A percentile compares a stretch with the other conserved stretches of the same genome.
Evolutionary conservation across 2,888 invertebrate species (phyloP).

Genomic region (Melinaea marsaeus): DNA sequence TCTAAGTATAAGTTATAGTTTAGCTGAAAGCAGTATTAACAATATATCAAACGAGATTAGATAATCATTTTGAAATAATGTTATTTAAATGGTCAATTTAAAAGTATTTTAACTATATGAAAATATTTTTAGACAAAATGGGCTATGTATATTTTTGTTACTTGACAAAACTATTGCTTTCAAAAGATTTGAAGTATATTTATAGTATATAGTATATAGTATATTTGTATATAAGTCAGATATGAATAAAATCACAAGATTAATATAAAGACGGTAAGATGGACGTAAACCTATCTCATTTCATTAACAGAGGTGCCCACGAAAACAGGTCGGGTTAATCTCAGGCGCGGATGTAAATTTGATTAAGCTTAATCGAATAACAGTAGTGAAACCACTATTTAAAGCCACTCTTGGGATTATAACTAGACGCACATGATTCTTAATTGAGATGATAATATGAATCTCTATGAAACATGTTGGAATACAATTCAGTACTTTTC

Average conservation of each 20-base stretch:
- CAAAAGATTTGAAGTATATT: too few relatives aligned
- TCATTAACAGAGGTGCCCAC: conserved; percentile 24
- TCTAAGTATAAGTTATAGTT: too few relatives aligned
- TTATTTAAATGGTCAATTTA: too few relatives aligned
- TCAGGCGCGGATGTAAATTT: conserved; percentile 35
- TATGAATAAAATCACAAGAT: conserved; percentile 2
- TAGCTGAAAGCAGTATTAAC: too few relatives aligned
- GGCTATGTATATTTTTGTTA: too few relatives aligned
- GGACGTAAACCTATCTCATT: conserved; percentile 26
- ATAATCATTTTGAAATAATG: too few relatives aligned
- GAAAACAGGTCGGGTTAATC: conserved; percentile 32
- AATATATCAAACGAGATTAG: too few relatives aligned
- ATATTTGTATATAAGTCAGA: neutral
- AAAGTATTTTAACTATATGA: too few relatives aligned
- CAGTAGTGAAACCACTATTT: conserved; percentile 30
- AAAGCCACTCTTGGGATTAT: conserved; percentile 21
- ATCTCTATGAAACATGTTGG: conserved; percentile 4
- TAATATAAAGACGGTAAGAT: conserved; percentile 2
- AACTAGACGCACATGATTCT: conserved; percentile 30
- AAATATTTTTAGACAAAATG: too few relatives aligned
- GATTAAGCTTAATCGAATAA: conserved; percentile 37
- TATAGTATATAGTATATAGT: too few relatives aligned
- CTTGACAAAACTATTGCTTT: too few relatives aligned
- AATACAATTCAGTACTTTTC: too few relatives aligned
- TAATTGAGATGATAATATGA: conserved; percentile 26